A percentile compares a stretch with the other conserved stretches of the same genome.
These are phyloP conservation scores for Drosophila lowei DNA, from an alignment of 1,140 invertebrate genomes.

Conservation along the genomic window DNA sequence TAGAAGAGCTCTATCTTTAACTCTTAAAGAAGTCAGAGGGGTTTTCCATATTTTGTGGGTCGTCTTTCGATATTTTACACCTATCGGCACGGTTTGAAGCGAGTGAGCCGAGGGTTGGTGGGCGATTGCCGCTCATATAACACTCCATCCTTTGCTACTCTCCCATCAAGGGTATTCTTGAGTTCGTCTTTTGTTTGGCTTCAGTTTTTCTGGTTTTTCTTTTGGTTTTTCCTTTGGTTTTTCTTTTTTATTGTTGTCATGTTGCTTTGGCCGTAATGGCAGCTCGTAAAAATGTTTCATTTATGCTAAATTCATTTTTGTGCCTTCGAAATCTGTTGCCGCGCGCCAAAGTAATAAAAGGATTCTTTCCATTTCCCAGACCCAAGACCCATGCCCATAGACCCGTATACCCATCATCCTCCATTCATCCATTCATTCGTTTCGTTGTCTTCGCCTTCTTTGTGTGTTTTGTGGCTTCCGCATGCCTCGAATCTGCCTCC, in stretches of 20 bases:
- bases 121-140: too few relatives aligned
- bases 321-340: constrained; percentile 77
- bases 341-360: constrained; percentile 77
- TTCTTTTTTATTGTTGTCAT: constrained; percentile 74
- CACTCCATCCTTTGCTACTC: too few relatives aligned
- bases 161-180: too few relatives aligned
- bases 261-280: constrained; percentile 75
- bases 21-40: too few relatives aligned
- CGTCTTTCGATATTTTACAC: too few relatives aligned
- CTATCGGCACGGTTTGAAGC: too few relatives aligned
- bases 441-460: constrained; percentile 27
- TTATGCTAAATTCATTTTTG: constrained; percentile 82
- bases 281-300: constrained; percentile 82
- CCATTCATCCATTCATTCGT: constrained; percentile 16
- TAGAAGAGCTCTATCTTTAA: too few relatives aligned
- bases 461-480: constrained; percentile 63
- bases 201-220: not conserved
- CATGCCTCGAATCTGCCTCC: constrained; percentile 20
- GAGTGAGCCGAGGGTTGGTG: too few relatives aligned
- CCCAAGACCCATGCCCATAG: constrained; percentile 14
- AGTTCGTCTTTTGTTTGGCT: too few relatives aligned
- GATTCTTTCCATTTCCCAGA: constrained; percentile 63
- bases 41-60: too few relatives aligned
- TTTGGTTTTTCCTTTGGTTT: constrained; percentile 16
- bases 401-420: too few relatives aligned